These are phyloP conservation scores for Osmerus eperlanus DNA, from an alignment of 2,113 vertebrate species.

Conservation along the genomic window DNA sequence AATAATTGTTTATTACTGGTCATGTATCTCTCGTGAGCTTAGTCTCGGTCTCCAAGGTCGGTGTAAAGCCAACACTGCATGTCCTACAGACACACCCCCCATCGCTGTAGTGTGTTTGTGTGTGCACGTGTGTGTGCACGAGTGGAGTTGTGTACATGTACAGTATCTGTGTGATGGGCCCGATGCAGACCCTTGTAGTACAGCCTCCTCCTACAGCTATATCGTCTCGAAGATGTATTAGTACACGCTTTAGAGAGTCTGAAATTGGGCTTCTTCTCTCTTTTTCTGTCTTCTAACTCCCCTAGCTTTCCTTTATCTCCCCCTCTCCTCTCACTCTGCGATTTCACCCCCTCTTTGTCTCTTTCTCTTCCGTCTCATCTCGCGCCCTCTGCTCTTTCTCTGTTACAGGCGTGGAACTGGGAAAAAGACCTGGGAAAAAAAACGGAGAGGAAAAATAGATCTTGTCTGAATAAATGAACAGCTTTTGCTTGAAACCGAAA, in stretches of 20 bases:
- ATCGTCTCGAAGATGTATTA: no score
- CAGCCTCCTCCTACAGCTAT: no score
- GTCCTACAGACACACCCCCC: background rate
- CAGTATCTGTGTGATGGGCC: constrained; percentile 15
- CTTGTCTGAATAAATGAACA: constrained; percentile 51
- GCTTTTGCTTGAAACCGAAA: constrained; percentile 26
- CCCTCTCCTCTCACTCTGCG: background rate
- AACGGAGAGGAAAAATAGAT: constrained; percentile 24
- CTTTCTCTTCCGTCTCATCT: background rate
- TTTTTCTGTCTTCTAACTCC: background rate
- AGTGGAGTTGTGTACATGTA: background rate
- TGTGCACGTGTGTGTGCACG: background rate
- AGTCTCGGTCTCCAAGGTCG: no score
- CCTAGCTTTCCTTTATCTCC: background rate
- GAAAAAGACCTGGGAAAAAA: background rate
- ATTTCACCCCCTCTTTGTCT: background rate
- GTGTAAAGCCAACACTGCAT: no score
- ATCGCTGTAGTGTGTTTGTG: constrained; percentile 6
- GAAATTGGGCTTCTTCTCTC: constrained; percentile 3
- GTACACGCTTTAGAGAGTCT: no score
- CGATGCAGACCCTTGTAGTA: no score
- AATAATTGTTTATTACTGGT: no score
- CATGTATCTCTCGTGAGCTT: no score
- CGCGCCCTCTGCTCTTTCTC: constrained; percentile 13
- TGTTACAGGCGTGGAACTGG: constrained; percentile 16